A percentile compares a stretch with the other conserved stretches of the same genome.
Evolutionary conservation across 2,797 vertebrate genomes (phyloP).

Genomic region (Siniperca undulata): DNA sequence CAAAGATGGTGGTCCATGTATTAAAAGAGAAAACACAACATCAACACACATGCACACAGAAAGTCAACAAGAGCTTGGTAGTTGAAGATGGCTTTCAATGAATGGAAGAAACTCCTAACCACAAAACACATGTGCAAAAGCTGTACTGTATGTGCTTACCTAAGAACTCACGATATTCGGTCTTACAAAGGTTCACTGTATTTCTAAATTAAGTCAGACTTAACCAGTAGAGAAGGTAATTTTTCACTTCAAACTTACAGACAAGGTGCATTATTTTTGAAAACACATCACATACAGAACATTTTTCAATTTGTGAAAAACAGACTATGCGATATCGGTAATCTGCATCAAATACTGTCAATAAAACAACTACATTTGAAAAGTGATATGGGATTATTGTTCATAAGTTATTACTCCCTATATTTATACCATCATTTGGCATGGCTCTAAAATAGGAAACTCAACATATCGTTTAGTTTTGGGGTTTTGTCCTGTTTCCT

Average conservation of each 20-base stretch:
- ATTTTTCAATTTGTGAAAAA: neutral
- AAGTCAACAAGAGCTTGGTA: neutral
- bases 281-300: neutral
- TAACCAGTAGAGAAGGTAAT: neutral
- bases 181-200: neutral
- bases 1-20: neutral
- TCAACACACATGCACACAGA: neutral
- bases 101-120: neutral
- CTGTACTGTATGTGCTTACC: neutral
- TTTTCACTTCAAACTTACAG: neutral
- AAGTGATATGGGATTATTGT: neutral
- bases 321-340: neutral
- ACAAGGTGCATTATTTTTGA: neutral
- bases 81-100: neutral
- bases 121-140: neutral
- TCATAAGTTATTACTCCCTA: neutral
- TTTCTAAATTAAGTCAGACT: neutral
- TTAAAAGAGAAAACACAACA: constrained; percentile 3
- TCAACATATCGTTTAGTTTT: no score
- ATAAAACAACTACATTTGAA: neutral
- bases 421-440: neutral
- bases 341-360: neutral
- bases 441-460: neutral
- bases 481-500: no score
- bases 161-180: neutral